Evolutionary conservation across 2,888 invertebrate genomes (phyloP).

Genomic region (Amphipyra tragopoginis): DNA sequence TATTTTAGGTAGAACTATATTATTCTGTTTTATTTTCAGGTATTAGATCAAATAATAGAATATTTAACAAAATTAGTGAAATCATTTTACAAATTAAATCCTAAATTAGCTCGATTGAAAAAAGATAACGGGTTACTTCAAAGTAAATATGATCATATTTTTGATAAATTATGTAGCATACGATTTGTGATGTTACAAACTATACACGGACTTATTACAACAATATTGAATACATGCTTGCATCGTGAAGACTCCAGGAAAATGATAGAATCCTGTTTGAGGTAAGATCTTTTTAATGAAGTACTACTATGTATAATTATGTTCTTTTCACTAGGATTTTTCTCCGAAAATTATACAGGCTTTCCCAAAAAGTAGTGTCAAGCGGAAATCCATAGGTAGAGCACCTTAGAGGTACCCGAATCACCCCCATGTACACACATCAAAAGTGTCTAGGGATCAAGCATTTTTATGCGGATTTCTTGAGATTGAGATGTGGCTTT

Average conservation of each 20-base stretch:
- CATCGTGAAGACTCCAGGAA: conserved; percentile 90
- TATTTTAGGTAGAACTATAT: neutral
- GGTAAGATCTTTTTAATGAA: conserved; percentile 75
- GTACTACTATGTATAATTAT: neutral
- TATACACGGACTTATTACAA: conserved; percentile 87
- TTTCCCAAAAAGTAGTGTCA: no score
- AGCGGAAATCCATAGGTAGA: no score
- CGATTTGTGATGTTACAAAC: conserved; percentile 90
- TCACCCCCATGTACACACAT: no score
- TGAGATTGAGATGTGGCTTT: no score
- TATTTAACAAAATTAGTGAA: conserved; percentile 87
- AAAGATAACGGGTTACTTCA: conserved; percentile 79
- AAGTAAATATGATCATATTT: conserved; percentile 88
- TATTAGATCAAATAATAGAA: conserved; percentile 89
- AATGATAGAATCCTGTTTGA: conserved; percentile 89
- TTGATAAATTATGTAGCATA: conserved; percentile 86
- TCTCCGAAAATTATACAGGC: neutral
- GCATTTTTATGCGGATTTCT: no score
- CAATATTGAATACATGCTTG: conserved; percentile 87
- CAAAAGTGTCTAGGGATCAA: no score
- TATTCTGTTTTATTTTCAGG: conserved; percentile 76
- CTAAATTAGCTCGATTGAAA: conserved; percentile 84
- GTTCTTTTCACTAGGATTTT: no score
- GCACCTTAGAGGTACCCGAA: no score
- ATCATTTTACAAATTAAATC: conserved; percentile 87